Evolutionary conservation across 2,888 invertebrate genomes (phyloP).

Genomic region (Alloplasta piceator): DNA sequence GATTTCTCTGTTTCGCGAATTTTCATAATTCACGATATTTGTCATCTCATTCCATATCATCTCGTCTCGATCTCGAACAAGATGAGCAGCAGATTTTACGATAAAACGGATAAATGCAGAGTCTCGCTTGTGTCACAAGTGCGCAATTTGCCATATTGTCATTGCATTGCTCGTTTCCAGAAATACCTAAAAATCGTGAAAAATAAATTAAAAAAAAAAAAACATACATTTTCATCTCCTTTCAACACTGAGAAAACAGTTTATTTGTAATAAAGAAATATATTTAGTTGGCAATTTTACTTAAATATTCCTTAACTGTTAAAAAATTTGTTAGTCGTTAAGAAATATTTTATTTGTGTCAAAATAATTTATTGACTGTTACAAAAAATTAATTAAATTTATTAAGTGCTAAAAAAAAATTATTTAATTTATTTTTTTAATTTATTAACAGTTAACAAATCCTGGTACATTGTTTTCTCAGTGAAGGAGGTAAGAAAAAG

Average conservation of each 20-base stretch:
- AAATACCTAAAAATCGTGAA: constrained; percentile 80
- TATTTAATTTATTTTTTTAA: no score
- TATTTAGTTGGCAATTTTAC: no score
- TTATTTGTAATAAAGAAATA: no score
- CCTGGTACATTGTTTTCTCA: no score
- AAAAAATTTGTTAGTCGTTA: no score
- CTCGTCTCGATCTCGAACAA: constrained; percentile 83
- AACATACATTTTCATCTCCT: neutral
- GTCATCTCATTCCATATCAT: constrained; percentile 61
- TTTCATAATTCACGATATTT: neutral
- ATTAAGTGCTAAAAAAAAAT: neutral
- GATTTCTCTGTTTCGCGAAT: neutral
- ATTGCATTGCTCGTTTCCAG: constrained; percentile 84
- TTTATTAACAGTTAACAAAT: no score
- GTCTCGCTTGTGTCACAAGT: constrained; percentile 92
- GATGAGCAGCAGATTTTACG: constrained; percentile 91
- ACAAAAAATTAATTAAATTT: neutral
- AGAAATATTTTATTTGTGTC: no score
- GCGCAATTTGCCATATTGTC: constrained; percentile 91
- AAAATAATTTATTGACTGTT: neutral
- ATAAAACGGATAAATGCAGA: constrained; percentile 94
- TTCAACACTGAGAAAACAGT: no score
- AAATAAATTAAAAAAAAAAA: neutral
- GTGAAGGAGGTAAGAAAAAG: no score
- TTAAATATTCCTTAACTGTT: no score